Base-by-base conservation (phyloP, 2,797 vertebrate genomes). In the Sebastes paucispinis region DNA sequence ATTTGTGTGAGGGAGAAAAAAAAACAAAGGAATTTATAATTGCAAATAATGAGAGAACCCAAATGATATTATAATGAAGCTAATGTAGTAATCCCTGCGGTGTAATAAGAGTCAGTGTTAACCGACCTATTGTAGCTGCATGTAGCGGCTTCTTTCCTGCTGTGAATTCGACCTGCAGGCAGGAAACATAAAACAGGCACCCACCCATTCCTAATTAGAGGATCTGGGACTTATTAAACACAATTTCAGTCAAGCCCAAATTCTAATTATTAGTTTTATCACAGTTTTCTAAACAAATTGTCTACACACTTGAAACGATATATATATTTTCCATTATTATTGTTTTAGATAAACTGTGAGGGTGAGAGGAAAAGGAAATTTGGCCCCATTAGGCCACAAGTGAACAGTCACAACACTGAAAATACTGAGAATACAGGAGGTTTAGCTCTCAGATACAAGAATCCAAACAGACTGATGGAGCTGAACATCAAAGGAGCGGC, bases 141-240 rank as follows among this genome's bases (percentile, higher is more conserved):
- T 82, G 74, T 65, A 79, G 83, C 66, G 68, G 83, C 74, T 88
- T 85, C 86, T 86, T 85, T 88, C 82, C 90, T 83, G 85, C 85
- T 87, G 86, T 87, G 86, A 90, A 90, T 90, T 88, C 86, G 83
- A 90, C 88, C 91, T 80, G 86, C 76, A 77, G 86, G 87, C 87
- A 87, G 84, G 87, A 88, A 90, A 88, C 80, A 83, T 89, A 88
- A 91, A 88, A 85, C 80, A 82, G 83, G 76, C 87, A 66, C 80
- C 79, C 73, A 83, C 64, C 79, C 47, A 72, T 66, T 84, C 65
- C 81, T 92, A 95, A 94, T 93, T 92, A 93, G 87, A 84, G 65
- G 77, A 94, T 89, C 69, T 79, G 86, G 79, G 85, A 92, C 89
- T 88, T 91, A 91, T 91, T 93, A 91, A 91, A 95, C 75, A 90